Evolutionary conservation across 2,888 invertebrate genomes (phyloP).

Genomic region (Mamestra brassicae): DNA sequence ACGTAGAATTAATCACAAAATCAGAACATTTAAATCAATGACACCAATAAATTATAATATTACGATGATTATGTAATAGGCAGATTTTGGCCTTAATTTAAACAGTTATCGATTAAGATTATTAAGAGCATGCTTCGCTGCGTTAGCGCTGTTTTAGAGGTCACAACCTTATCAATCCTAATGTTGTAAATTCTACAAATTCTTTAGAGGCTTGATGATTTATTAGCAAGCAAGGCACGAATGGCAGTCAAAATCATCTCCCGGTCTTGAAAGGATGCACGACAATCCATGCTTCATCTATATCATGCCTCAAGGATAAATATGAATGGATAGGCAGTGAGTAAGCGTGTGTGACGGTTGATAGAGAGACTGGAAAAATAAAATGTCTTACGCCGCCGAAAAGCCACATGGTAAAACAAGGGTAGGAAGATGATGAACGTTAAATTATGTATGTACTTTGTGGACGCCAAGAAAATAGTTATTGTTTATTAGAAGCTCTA

Average conservation of each 20-base stretch:
- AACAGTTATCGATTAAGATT: neutral
- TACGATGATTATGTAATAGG: neutral
- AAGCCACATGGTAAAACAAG: too few relatives aligned
- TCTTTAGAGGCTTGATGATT: neutral
- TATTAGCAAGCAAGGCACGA: neutral
- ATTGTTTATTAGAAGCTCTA: too few relatives aligned
- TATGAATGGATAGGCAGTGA: too few relatives aligned
- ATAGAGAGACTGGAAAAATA: too few relatives aligned
- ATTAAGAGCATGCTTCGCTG: neutral
- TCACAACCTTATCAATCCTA: slow-evolving; percentile 13
- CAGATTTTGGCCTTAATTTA: slow-evolving; percentile 8
- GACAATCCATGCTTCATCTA: neutral
- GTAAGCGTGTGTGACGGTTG: too few relatives aligned
- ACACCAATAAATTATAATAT: slow-evolving; percentile 15
- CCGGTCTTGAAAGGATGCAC: too few relatives aligned
- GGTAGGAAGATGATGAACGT: too few relatives aligned
- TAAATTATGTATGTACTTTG: too few relatives aligned
- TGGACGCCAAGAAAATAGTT: too few relatives aligned
- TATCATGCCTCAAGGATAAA: neutral
- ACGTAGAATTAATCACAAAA: neutral
- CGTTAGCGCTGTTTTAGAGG: neutral
- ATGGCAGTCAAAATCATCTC: neutral
- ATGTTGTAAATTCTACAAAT: slow-evolving; percentile 8
- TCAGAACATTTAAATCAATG: neutral
- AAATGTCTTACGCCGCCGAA: too few relatives aligned